Conservation (phyloP, 2,888 invertebrate species). For the Leucania comma region DNA sequence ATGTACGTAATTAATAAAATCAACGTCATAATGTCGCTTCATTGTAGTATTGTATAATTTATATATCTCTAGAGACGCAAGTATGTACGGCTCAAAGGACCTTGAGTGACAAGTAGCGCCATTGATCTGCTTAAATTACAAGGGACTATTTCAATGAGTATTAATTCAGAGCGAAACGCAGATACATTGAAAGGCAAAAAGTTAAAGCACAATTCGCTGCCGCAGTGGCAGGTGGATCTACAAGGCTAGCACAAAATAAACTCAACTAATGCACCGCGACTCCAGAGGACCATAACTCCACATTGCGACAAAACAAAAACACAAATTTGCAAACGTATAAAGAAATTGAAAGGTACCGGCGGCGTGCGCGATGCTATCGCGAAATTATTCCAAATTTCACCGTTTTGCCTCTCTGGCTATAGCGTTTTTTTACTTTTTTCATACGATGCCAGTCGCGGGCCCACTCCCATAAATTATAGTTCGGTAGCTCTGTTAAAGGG, state of each 20-base stretch:
- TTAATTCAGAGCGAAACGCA: constrained; percentile 52
- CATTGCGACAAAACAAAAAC: constrained; percentile 76
- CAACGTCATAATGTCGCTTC: constrained; percentile 32
- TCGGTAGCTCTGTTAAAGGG: constrained; percentile 90
- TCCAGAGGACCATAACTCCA: constrained; percentile 75
- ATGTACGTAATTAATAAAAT: constrained; percentile 34
- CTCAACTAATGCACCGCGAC: constrained; percentile 57
- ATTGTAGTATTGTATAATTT: constrained; percentile 38
- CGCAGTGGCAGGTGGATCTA: constrained; percentile 56
- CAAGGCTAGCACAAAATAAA: constrained; percentile 62
- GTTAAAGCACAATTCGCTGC: constrained; percentile 46
- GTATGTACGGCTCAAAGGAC: constrained; percentile 24
- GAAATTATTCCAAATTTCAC: constrained; percentile 91
- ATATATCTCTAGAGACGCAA: constrained; percentile 40
- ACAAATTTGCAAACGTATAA: constrained; percentile 86
- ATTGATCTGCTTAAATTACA: constrained; percentile 50
- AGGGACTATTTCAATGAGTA: constrained; percentile 36
- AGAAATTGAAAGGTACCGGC: constrained; percentile 89
- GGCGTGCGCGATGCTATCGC: constrained; percentile 87
- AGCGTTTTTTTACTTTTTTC: constrained; percentile 81
- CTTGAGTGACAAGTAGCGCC: constrained; percentile 25
- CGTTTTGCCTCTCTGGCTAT: constrained; percentile 81
- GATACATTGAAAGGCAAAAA: constrained; percentile 38
- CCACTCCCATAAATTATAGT: constrained; percentile 89
- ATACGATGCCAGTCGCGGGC: constrained; percentile 83